Evolutionary conservation across 2,888 invertebrate genomes (phyloP).

Genomic region (Euzophera pinguis): DNA sequence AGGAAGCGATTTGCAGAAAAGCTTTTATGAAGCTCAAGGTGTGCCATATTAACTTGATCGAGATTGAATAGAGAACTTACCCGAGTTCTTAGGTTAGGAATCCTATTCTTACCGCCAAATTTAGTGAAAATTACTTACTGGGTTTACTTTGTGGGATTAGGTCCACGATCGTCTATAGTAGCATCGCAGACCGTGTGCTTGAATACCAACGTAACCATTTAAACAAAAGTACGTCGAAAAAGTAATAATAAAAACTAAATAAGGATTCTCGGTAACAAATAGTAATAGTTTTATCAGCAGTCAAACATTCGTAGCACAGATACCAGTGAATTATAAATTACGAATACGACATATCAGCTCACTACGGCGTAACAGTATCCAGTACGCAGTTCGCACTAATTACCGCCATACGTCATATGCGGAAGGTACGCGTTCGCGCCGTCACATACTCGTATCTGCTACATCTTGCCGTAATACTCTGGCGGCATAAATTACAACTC

Average conservation of each 20-base stretch:
- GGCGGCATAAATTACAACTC: constrained; percentile 58
- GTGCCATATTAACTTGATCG: too few relatives aligned
- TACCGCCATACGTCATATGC: constrained; percentile 55
- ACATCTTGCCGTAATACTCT: constrained; percentile 40
- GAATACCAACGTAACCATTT: too few relatives aligned
- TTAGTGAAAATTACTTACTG: too few relatives aligned
- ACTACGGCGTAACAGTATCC: constrained; percentile 18
- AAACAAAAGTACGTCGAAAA: not conserved
- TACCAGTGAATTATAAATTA: constrained; percentile 15
- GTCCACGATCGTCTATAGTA: too few relatives aligned
- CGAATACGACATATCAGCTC: constrained; percentile 15
- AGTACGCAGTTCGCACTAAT: constrained; percentile 44
- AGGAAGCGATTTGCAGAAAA: too few relatives aligned
- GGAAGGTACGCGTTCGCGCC: constrained; percentile 42
- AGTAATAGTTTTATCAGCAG: constrained; percentile 6
- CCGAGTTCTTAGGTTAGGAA: too few relatives aligned
- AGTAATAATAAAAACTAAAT: not conserved
- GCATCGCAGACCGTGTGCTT: too few relatives aligned
- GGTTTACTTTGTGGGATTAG: too few relatives aligned
- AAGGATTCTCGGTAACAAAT: not conserved
- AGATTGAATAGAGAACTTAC: too few relatives aligned
- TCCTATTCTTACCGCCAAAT: too few relatives aligned
- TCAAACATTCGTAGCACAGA: constrained; percentile 4
- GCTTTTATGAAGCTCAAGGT: too few relatives aligned
- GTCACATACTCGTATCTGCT: constrained; percentile 31